Evolutionary conservation across 2,113 vertebrate genomes (phyloP).

Genomic region (Oncorhynchus clarkii): DNA sequence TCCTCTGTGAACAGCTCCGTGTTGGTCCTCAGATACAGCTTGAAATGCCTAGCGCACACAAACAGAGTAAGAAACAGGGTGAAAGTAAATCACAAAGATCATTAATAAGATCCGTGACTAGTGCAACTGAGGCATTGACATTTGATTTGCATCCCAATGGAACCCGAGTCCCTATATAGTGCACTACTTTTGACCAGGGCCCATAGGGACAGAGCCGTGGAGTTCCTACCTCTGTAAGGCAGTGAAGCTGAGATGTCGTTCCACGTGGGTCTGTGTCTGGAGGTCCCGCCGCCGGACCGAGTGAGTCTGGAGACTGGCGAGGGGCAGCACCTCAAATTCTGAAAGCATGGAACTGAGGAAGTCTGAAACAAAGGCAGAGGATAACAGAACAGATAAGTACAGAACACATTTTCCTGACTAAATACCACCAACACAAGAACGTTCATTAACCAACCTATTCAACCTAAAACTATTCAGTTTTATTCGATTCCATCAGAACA

Average conservation of each 20-base stretch:
- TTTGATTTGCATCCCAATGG: not conserved
- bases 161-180: not conserved
- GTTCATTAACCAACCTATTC: not conserved
- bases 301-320: conserved; percentile 84
- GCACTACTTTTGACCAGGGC: not conserved
- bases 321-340: conserved; percentile 87
- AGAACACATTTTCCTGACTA: not conserved
- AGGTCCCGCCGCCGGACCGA: conserved; percentile 83
- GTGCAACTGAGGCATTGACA: not conserved
- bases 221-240: conserved; percentile 83
- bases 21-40: conserved; percentile 89
- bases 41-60: conserved; percentile 79
- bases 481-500: not conserved
- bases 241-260: conserved; percentile 87
- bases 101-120: not conserved
- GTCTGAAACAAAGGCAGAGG: conserved; percentile 36
- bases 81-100: not conserved
- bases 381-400: too few relatives aligned
- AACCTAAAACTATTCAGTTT: too few relatives aligned
- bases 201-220: not conserved
- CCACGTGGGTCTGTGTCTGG: conserved; percentile 78
- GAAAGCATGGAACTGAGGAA: conserved; percentile 80
- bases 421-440: too few relatives aligned
- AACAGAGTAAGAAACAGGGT: conserved; percentile 22
- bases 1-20: conserved; percentile 86